Evolutionary conservation across 2,888 invertebrate species (phyloP).

Genomic region (Polia nebulosa): DNA sequence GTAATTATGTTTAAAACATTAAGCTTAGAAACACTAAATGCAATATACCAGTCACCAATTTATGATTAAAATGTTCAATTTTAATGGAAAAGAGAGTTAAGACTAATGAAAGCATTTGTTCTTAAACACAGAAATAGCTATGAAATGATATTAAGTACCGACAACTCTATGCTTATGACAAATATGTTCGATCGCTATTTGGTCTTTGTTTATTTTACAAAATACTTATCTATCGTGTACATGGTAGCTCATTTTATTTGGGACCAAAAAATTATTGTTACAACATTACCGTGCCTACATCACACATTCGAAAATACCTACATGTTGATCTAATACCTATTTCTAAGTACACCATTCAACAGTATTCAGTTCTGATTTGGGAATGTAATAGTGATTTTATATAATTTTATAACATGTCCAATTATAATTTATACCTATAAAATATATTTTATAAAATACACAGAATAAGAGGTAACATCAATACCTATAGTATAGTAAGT

Average conservation of each 20-base stretch:
- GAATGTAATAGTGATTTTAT: constrained; percentile 80
- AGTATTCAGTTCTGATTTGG: constrained; percentile 71
- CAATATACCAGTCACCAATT: constrained; percentile 69
- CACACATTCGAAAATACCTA: constrained; percentile 53
- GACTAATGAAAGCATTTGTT: constrained; percentile 52
- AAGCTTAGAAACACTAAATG: constrained; percentile 71
- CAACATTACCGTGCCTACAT: constrained; percentile 33
- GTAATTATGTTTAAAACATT: constrained; percentile 54
- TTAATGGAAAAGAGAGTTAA: constrained; percentile 37
- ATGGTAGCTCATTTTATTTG: constrained; percentile 48
- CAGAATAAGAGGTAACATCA: constrained; percentile 42
- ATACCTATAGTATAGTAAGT: constrained; percentile 26
- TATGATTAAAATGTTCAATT: constrained; percentile 45
- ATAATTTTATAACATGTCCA: constrained; percentile 61
- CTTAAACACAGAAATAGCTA: constrained; percentile 41
- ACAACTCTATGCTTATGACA: constrained; percentile 34
- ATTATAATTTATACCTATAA: constrained; percentile 45
- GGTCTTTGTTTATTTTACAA: constrained; percentile 43
- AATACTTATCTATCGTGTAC: constrained; percentile 49
- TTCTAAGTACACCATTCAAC: constrained; percentile 55
- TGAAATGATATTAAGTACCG: constrained; percentile 41
- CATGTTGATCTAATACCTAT: constrained; percentile 52
- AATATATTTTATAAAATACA: constrained; percentile 50
- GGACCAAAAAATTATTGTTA: constrained; percentile 44
- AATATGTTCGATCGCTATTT: constrained; percentile 40